Percentiles rank a stretch among this genome's conserved stretches.
phyloP scores from a whole-genome alignment of 1,140 invertebrate genomes.

The Teleopsis dalmanni region DNA sequence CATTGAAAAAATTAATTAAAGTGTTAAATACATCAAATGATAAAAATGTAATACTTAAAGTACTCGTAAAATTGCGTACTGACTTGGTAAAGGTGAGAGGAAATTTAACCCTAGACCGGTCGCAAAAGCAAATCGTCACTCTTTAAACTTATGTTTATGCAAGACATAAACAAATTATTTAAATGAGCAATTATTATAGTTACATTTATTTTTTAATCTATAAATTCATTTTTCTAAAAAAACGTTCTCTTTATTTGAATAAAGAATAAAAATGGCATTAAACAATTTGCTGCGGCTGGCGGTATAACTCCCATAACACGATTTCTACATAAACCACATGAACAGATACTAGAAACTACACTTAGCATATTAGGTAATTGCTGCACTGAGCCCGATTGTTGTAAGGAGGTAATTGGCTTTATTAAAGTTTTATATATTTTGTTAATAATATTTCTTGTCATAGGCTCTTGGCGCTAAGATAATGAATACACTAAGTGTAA shows the following conservation, averaged over 20 bases:
- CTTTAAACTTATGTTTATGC: too few species aligned
- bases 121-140: too few species aligned
- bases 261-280: slow-evolving; percentile 31
- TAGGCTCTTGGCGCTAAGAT: slow-evolving; percentile 36
- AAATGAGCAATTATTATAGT: not conserved
- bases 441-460: not conserved
- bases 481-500: slow-evolving; percentile 27
- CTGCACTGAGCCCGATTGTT: slow-evolving; percentile 42
- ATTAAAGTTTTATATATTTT: not conserved
- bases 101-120: too few species aligned
- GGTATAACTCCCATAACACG: slow-evolving; percentile 34
- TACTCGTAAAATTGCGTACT: slow-evolving; percentile 36
- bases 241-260: too few species aligned
- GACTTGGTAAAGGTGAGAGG: slow-evolving; percentile 41
- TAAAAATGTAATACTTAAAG: slow-evolving; percentile 36
- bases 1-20: slow-evolving; percentile 28
- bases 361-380: slow-evolving; percentile 50
- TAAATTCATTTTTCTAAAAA: too few species aligned
- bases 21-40: slow-evolving; percentile 37
- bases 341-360: slow-evolving; percentile 45
- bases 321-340: slow-evolving; percentile 27
- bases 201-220: too few species aligned
- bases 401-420: slow-evolving; percentile 28
- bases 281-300: slow-evolving; percentile 30
- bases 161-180: not conserved